Conservation (phyloP, 2,888 invertebrate genomes). For the Idaea biselata region DNA sequence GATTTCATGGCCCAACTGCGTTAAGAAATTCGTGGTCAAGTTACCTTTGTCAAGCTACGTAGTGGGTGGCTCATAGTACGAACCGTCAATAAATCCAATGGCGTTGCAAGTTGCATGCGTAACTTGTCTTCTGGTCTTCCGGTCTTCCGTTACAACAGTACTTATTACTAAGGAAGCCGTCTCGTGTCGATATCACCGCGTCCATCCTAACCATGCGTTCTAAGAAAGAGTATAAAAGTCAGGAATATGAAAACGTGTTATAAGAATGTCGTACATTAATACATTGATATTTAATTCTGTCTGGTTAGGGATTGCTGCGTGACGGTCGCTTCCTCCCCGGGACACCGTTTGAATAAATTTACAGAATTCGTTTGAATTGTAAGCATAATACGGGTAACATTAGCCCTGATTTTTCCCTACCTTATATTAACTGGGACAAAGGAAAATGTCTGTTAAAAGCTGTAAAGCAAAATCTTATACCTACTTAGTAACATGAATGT, state of each 20-base stretch:
- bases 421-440: background rate
- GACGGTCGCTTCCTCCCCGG: constrained; percentile 67
- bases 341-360: constrained; percentile 64
- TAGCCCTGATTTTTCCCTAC: constrained; percentile 24
- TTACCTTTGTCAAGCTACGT: constrained; percentile 5
- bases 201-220: constrained; percentile 64
- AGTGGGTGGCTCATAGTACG: constrained; percentile 14
- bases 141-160: constrained; percentile 50
- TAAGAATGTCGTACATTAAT: constrained; percentile 47
- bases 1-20: background rate
- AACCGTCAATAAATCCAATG: constrained; percentile 17
- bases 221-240: constrained; percentile 54
- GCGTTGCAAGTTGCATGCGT: constrained; percentile 15
- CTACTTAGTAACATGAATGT: no score
- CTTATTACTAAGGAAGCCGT: constrained; percentile 43
- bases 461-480: background rate
- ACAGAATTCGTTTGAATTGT: constrained; percentile 36
- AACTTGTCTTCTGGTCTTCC: no score
- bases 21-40: background rate
- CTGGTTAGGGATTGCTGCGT: constrained; percentile 62
- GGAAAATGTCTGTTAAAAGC: background rate
- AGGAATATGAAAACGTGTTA: constrained; percentile 46
- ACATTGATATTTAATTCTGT: constrained; percentile 73
- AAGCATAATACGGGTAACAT: constrained; percentile 20
- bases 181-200: constrained; percentile 39